These are phyloP conservation scores for Phalanger gymnotis DNA, from an alignment of 2,797 vertebrate species.

Conservation along the genomic window DNA sequence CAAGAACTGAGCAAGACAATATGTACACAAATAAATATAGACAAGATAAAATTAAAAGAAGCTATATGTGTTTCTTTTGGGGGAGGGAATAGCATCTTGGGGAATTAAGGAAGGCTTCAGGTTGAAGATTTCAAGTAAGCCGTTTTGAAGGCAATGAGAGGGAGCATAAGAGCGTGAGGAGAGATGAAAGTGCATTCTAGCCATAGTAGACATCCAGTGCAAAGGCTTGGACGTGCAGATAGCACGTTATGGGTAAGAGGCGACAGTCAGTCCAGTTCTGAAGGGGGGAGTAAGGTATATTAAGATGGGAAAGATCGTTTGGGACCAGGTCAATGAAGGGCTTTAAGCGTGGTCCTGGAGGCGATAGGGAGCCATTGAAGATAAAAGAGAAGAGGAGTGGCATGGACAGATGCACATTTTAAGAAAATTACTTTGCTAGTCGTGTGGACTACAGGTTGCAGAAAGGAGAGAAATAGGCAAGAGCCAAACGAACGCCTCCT, in stretches of 20 bases:
- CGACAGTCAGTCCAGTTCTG: background rate
- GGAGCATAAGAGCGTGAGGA: background rate
- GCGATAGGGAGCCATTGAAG: background rate
- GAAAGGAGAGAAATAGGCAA: background rate
- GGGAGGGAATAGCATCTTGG: background rate
- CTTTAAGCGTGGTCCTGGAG: background rate
- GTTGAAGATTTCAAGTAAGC: background rate
- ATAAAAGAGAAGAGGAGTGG: background rate
- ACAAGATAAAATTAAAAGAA: background rate
- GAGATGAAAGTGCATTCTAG: background rate
- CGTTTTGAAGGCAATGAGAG: background rate
- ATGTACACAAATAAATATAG: background rate
- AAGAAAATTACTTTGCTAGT: background rate
- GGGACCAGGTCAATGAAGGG: background rate
- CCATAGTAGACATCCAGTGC: background rate
- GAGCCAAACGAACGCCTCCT: background rate
- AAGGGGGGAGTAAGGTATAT: background rate
- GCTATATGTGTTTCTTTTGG: background rate
- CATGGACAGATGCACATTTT: background rate
- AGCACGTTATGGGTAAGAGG: background rate
- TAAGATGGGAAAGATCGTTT: background rate
- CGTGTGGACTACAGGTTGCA: background rate
- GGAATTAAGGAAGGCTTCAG: background rate
- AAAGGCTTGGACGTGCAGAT: background rate
- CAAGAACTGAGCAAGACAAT: background rate